Evolutionary conservation across 2,888 invertebrate species (phyloP).

Genomic region (Agriopis leucophaearia): DNA sequence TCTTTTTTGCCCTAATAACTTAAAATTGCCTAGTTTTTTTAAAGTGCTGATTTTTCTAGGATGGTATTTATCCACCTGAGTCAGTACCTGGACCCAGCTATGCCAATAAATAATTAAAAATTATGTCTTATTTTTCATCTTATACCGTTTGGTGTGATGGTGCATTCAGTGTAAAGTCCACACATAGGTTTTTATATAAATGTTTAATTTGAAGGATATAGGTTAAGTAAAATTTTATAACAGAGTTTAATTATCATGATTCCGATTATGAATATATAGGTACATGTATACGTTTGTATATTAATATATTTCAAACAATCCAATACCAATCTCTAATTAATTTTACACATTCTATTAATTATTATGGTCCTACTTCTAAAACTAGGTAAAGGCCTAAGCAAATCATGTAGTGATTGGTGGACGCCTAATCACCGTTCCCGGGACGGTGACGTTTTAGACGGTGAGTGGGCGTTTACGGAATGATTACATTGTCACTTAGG

Average conservation of each 20-base stretch:
- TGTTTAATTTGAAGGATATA: neutral
- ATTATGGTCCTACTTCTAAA: neutral
- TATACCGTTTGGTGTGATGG: too few species aligned
- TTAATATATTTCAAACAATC: neutral
- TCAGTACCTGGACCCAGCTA: too few species aligned
- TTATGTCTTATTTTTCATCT: too few species aligned
- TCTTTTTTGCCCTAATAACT: neutral
- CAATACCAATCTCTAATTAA: neutral
- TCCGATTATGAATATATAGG: neutral
- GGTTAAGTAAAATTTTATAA: neutral
- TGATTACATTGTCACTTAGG: too few species aligned
- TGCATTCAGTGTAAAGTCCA: too few species aligned
- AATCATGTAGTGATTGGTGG: neutral
- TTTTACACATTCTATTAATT: neutral
- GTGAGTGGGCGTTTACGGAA: neutral
- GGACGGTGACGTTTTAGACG: neutral
- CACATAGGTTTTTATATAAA: too few species aligned
- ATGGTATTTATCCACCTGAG: too few species aligned
- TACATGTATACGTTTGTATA: neutral
- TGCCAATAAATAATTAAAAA: too few species aligned
- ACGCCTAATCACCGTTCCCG: neutral
- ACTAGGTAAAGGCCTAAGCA: neutral
- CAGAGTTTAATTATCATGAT: neutral
- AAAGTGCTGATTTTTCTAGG: neutral
- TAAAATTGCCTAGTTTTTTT: neutral